phyloP scores from a whole-genome alignment of 2,797 vertebrate species.

The Platyrinchus mystaceus region DNA sequence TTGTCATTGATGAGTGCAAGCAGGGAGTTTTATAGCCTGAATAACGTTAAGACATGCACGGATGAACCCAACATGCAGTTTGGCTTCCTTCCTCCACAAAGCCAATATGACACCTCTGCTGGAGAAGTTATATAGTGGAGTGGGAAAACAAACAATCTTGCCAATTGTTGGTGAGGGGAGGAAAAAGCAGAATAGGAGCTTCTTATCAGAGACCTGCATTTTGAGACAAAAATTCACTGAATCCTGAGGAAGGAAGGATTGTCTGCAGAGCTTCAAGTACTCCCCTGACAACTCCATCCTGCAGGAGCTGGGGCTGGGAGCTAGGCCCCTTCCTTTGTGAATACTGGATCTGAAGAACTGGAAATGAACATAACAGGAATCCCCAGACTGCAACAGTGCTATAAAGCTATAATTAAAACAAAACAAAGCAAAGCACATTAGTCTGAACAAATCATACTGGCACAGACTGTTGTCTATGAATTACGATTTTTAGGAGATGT shows the following conservation, averaged over 20 bases:
- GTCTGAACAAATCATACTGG: not conserved
- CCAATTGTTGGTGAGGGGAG: not conserved
- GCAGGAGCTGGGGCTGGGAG: not conserved
- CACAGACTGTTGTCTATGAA: not conserved
- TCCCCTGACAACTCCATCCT: not conserved
- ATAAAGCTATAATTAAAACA: not conserved
- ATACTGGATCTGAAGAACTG: not conserved
- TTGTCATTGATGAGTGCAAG: not conserved
- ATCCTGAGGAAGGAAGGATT: conserved; percentile 36
- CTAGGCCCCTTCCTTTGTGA: not conserved
- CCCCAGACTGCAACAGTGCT: not conserved
- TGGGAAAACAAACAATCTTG: conserved; percentile 23
- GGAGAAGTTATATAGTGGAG: not conserved
- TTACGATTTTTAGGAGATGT: not conserved
- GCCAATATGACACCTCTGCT: not conserved
- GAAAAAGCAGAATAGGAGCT: not conserved
- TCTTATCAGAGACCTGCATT: conserved; percentile 10
- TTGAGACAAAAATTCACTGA: not conserved
- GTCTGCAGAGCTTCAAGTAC: not conserved
- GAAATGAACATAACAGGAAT: not conserved
- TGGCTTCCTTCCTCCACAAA: not conserved
- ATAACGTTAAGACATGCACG: not conserved
- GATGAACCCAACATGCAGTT: not conserved
- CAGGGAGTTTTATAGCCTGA: not conserved
- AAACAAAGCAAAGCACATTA: not conserved